Percentiles rank a stretch among this genome's conserved stretches.
phyloP scores from a whole-genome alignment of 1,140 invertebrate species.

The Littorina saxatilis region DNA sequence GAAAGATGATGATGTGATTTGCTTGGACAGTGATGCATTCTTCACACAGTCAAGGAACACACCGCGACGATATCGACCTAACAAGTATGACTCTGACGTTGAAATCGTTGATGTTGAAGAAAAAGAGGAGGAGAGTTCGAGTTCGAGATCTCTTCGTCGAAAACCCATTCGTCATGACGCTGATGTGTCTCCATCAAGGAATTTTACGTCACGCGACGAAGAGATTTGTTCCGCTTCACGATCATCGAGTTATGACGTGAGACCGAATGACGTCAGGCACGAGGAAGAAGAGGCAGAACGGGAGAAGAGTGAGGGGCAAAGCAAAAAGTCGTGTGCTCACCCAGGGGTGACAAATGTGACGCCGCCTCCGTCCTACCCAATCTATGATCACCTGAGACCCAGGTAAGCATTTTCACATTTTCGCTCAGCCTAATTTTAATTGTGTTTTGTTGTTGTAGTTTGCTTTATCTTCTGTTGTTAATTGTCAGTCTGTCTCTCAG shows the following conservation, averaged over 20 bases:
- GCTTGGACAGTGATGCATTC: not conserved
- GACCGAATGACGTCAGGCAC: no score
- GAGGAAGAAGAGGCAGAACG: no score
- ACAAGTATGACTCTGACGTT: not conserved
- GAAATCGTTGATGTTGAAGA: not conserved
- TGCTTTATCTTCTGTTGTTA: no score
- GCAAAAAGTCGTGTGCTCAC: not conserved
- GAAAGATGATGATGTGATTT: not conserved
- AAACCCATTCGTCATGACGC: not conserved
- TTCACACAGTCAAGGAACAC: not conserved
- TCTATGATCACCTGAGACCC: slow-evolving; percentile 4
- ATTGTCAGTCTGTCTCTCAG: not conserved
- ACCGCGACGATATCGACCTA: not conserved
- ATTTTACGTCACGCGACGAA: no score
- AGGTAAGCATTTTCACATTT: not conserved
- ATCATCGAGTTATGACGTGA: no score
- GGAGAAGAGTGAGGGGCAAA: no score
- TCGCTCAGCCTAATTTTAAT: no score
- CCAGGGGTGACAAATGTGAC: not conserved
- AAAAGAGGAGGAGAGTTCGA: not conserved
- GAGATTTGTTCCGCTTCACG: no score
- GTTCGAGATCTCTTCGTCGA: not conserved
- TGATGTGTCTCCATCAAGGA: not conserved
- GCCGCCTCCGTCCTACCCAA: not conserved
- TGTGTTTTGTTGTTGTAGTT: no score